Conservation (phyloP, 1,140 invertebrate species). For the Mesaphorura yosii region DNA sequence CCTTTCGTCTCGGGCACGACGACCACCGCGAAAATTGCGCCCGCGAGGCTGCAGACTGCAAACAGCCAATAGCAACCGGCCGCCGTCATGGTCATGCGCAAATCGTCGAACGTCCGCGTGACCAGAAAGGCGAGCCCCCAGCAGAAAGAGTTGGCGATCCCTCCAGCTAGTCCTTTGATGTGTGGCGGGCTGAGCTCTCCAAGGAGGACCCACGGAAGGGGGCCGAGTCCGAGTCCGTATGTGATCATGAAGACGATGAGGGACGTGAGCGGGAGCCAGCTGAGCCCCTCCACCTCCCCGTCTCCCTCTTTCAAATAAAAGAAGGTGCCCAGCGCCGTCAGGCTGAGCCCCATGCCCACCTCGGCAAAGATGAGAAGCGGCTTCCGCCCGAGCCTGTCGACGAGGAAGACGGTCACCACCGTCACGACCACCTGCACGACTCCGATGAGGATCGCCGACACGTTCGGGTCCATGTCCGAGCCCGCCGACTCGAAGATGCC, state of each 20-base stretch:
- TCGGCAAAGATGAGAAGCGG: slow-evolving; percentile 43
- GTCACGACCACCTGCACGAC: slow-evolving; percentile 53
- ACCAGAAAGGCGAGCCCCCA: slow-evolving; percentile 68
- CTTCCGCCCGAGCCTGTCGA: slow-evolving; percentile 46
- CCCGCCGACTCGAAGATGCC: slow-evolving; percentile 58
- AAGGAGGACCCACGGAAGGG: slow-evolving; percentile 70
- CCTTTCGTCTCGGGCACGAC: slow-evolving; percentile 85
- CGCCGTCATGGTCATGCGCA: slow-evolving; percentile 52
- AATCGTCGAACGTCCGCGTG: slow-evolving; percentile 69
- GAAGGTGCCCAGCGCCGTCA: slow-evolving; percentile 28
- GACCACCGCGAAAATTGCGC: slow-evolving; percentile 63
- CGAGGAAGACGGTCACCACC: slow-evolving; percentile 38
- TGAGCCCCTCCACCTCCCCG: slow-evolving; percentile 22
- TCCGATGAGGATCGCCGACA: slow-evolving; percentile 50
- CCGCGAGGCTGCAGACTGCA: slow-evolving; percentile 54
- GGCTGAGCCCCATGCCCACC: slow-evolving; percentile 29
- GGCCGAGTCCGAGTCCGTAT: slow-evolving; percentile 56
- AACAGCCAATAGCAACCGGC: slow-evolving; percentile 74
- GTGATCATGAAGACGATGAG: slow-evolving; percentile 43
- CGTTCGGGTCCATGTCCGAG: slow-evolving; percentile 40
- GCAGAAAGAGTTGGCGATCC: slow-evolving; percentile 40
- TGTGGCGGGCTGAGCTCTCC: slow-evolving; percentile 62
- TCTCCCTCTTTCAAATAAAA: slow-evolving; percentile 23
- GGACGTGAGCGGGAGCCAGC: slow-evolving; percentile 42
- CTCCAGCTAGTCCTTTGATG: slow-evolving; percentile 59